Base-by-base conservation (phyloP, 2,113 vertebrate genomes). In the Lepisosteus osseus region DNA sequence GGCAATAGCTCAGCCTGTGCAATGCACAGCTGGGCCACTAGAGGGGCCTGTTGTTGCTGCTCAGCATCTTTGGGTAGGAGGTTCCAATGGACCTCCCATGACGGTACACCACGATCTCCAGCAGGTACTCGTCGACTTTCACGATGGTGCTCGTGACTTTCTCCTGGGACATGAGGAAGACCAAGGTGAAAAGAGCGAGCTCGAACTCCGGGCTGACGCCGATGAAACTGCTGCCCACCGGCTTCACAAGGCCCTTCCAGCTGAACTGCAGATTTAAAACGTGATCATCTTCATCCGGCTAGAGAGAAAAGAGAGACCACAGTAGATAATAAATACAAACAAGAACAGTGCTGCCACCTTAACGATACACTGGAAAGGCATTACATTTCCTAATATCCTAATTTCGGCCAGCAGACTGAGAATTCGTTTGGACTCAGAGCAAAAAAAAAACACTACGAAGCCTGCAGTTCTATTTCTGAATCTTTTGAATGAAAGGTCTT, bases 251-350 rank as follows among this genome's bases (percentile, higher is more conserved):
- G 0, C 86, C 90, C 71, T 94, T 97, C 94, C 93, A 95, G 72
- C 91, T 94, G 87, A 96, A 96, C 87, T 95, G 95, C 67, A 95
- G 89, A 79, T 83, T 96, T 78, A 96, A 78, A 74, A 96, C 86
- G 3, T 94, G 93, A 79, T 95, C 93, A 0, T 95, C 90, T 44
- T 88, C 84, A 76, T 94, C 91, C 1, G 93, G 93, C 93, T 97
- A 80, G 44, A 71, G 76, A 4, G 68, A 14, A 74, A 17, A 75
- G 6, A 65, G 6, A 72, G 12, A 44, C 47, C 15, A 12, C 41
- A 72, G 11, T 11, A n/a, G 13, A 65, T 65, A 55, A 14, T 1
- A 15, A 65, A 13, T 6, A 1, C 3, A 13, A 42, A 17, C 8
- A 66, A 17, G 51, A 6, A 11, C 66, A 2, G 29, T 29, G 29